phyloP scores from a whole-genome alignment of 2,797 vertebrate species.

The Thalassophryne amazonica region DNA sequence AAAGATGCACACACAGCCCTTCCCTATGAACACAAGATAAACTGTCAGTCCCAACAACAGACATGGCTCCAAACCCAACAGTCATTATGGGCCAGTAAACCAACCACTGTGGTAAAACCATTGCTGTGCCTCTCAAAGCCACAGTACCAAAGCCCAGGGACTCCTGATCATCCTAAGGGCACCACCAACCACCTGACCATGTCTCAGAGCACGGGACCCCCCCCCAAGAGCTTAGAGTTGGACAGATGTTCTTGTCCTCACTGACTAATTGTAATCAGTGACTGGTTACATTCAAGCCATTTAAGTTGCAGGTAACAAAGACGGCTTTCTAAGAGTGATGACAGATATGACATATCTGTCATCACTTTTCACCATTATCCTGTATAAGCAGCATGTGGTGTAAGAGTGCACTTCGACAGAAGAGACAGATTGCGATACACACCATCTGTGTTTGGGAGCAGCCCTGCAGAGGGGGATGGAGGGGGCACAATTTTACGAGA shows the following conservation, averaged over 20 bases:
- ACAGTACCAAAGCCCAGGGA: too few species aligned
- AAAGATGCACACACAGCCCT: too few species aligned
- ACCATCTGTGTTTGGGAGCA: not conserved
- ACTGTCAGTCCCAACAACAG: too few species aligned
- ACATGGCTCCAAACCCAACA: too few species aligned
- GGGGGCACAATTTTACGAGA: slow-evolving; percentile 4
- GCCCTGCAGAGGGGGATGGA: not conserved
- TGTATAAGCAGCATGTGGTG: not conserved
- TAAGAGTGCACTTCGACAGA: not conserved
- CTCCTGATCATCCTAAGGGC: too few species aligned
- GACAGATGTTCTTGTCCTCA: slow-evolving; percentile 29
- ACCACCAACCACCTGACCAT: too few species aligned
- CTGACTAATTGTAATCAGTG: slow-evolving; percentile 17
- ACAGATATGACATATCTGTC: slow-evolving; percentile 28
- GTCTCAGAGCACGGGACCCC: too few species aligned
- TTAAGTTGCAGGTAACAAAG: slow-evolving; percentile 22
- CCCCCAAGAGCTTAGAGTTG: not conserved
- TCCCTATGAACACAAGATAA: too few species aligned
- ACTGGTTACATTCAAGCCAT: slow-evolving; percentile 3
- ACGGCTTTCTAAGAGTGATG: not conserved
- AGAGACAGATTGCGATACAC: not conserved
- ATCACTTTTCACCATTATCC: not conserved
- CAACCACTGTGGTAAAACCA: too few species aligned
- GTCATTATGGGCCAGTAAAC: too few species aligned
- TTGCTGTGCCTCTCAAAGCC: too few species aligned